Conservation (phyloP, 2,113 vertebrate species). For the Turnix velox region DNA sequence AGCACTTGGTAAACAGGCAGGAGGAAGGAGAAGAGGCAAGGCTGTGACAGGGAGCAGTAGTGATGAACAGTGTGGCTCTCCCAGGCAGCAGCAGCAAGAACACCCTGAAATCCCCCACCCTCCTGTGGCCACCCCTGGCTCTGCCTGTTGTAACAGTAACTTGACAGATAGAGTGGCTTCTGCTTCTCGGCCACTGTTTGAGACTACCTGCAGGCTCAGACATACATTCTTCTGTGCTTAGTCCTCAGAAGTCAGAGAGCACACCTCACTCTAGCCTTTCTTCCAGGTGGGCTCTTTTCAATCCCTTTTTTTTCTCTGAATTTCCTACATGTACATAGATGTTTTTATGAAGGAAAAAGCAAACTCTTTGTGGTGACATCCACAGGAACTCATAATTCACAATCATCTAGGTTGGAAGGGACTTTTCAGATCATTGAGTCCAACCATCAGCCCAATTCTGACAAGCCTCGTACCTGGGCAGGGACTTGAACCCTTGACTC, state of each 20-base stretch:
- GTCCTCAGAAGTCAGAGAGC: not conserved
- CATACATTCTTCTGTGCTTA: not conserved
- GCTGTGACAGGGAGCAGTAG: not conserved
- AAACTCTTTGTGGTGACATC: not conserved
- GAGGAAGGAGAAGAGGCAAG: not conserved
- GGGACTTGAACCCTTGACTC: no score
- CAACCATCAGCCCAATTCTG: no score
- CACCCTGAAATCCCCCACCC: not conserved
- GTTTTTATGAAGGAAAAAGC: not conserved
- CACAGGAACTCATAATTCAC: no score
- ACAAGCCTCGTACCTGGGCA: no score
- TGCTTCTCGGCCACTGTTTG: not conserved
- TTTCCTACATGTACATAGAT: not conserved
- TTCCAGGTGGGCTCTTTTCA: not conserved
- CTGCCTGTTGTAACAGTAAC: not conserved
- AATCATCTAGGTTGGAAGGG: no score
- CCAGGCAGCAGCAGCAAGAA: not conserved
- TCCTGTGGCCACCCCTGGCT: not conserved
- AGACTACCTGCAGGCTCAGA: not conserved
- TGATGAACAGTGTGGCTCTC: not conserved
- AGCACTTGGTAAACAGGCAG: not conserved
- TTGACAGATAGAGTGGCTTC: accelerated
- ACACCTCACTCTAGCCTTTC: not conserved
- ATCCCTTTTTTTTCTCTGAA: not conserved
- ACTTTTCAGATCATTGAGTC: no score